Evolutionary conservation across 2,888 invertebrate genomes (phyloP), one percentile per base, ranked within the genome.

Genomic region (Bellardia pandia): DNA sequence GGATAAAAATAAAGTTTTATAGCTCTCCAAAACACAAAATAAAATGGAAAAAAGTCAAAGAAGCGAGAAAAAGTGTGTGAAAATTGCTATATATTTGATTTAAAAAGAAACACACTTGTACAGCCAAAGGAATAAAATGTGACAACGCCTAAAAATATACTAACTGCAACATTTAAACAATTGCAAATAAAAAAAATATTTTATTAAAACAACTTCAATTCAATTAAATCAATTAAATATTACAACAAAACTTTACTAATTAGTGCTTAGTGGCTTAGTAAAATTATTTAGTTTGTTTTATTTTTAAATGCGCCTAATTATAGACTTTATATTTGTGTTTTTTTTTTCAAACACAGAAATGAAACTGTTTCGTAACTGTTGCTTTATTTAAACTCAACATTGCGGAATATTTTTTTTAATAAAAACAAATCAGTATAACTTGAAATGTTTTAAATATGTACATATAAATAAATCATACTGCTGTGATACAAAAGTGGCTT

Each of bases 71-170:
- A 62, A 30, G 37, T 64, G n/a, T 48, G 16, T 48, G 16, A 56
- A 71, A 85, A 14, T 33, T 60, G 30, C 8, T 42, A 16, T 11
- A 68, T 60, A 58, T 45, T 30, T 58, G 37, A 40, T 75, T 69
- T 33, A 58, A 74, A 42, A 76, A 60, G 9, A 58, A 68, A 60
- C 56, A 42, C 56, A 62, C 56, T 30, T 30, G 14, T 30, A 37
- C 42, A 53, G 51, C 58, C 66, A 66, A 71, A 33, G 2, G 40
- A 81, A 60, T 53, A 82, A 77, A 76, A 81, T 81, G 88, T 89
- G 89, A 89, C 89, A 89, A 89, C 90, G 90, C 90, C 90, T 89
- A 87, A 88, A 89, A 88, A 62, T 89, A 89, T 88, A 89, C 86
- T 88, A 85, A 89, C 86, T 88, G 84, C 40, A 82, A 45, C 51